Base-by-base conservation (phyloP, 2,888 invertebrate genomes). In the Amorpha juglandis region DNA sequence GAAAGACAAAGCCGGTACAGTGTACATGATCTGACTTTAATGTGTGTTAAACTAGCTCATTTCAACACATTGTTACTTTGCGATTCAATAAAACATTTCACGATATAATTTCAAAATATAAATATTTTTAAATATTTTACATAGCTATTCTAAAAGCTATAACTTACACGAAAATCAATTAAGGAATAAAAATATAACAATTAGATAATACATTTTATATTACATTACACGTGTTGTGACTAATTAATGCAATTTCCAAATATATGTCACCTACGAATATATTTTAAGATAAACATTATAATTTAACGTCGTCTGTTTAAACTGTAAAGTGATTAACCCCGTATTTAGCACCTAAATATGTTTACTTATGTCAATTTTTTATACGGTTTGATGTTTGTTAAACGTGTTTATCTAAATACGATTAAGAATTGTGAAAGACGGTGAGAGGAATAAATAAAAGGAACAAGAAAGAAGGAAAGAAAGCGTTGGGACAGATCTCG, bases 111-210 rank as follows among this genome's bases (percentile, higher is more conserved):
- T 27, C 65, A 51, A 33, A 12, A 38, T 64, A 45, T 6, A 62
- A 63, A 69, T 53, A 27, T 27, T 45, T 77, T 74, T 74, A 58
- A 58, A 58, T 58, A 58, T 58, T 70, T 73, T 77, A 79, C 76
- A 80, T 80, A 82, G 77, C 82, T 83, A 80, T 80, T 79, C 68
- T 72, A 73, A 81, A 81, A 83, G 84, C 84, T 78, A 80, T 82
- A 84, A 84, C 82, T 65, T 75, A 76, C 65, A 72, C 63, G 42
- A 35, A 64, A 62, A 8, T 21, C 16, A 67, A 62, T 53, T 45
- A 55, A 55, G n/a, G n/a, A 64, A 11, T 47, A 64, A 53, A 58
- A 58, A 38, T 48, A 19, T 58, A 64, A 64, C 64, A 64, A 55
- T 64, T 35, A 38, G 21, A 19, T 35, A 38, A 58, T 38, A 58